These are phyloP conservation scores for Catharus bicknelli DNA, from an alignment of 2,113 vertebrate species.

Conservation along the genomic window DNA sequence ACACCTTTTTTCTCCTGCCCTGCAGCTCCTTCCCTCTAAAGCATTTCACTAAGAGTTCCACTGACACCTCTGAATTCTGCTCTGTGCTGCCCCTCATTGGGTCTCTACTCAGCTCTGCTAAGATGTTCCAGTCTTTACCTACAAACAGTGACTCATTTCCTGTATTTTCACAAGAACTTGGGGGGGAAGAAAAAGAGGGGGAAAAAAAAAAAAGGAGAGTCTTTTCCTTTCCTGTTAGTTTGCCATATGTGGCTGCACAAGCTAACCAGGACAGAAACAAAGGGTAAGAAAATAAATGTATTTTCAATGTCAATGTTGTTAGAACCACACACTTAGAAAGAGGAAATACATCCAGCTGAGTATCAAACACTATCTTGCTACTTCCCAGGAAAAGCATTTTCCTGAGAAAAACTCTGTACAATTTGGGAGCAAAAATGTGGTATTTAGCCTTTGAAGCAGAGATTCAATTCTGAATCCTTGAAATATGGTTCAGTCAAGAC, in stretches of 20 bases:
- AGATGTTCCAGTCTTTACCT: background rate
- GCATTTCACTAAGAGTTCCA: background rate
- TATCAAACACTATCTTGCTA: background rate
- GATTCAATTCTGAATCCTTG: background rate
- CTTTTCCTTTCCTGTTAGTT: background rate
- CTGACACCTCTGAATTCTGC: background rate
- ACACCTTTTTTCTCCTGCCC: background rate
- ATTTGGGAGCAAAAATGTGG: background rate
- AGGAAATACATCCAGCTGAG: background rate
- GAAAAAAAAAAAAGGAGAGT: too few relatives aligned
- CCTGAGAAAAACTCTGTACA: background rate
- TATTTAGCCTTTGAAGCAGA: background rate
- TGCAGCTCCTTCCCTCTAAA: background rate
- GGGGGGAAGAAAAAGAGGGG: accelerated
- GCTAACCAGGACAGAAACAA: background rate
- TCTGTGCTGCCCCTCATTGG: background rate
- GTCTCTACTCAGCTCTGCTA: background rate
- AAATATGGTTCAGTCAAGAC: background rate
- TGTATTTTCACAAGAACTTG: background rate
- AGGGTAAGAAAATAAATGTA: background rate
- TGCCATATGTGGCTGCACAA: background rate
- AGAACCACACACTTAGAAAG: background rate
- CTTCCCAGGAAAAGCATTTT: background rate
- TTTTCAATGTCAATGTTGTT: background rate
- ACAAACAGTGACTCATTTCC: background rate